Evolutionary conservation across 2,797 vertebrate genomes (phyloP).

Genomic region (Rhadinocentrus ornatus): DNA sequence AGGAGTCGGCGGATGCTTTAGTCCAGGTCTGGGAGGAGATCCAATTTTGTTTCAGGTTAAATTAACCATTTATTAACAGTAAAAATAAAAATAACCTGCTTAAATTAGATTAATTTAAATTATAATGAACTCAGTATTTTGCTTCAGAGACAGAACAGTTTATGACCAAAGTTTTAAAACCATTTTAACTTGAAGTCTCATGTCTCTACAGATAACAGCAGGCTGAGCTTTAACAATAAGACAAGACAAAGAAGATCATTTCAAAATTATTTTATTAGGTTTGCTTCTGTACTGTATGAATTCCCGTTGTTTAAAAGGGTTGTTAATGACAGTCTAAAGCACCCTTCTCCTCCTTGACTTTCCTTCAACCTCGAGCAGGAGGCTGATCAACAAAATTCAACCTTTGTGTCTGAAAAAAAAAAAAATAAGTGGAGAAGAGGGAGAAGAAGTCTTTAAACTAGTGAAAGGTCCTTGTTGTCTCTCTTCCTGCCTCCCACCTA

Average conservation of each 20-base stretch:
- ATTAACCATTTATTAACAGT: too few species aligned
- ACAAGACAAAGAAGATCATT: constrained; percentile 45
- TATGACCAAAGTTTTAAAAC: too few species aligned
- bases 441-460: constrained; percentile 31
- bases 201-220: too few species aligned
- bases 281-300: constrained; percentile 29
- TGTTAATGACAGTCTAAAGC: constrained; percentile 5
- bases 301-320: constrained; percentile 4
- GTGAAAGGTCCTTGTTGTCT: constrained; percentile 29
- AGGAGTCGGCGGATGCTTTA: too few species aligned
- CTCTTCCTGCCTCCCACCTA: constrained; percentile 7
- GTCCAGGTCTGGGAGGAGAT: too few species aligned
- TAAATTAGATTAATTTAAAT: too few species aligned
- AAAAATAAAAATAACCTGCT: too few species aligned
- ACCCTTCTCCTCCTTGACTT: constrained; percentile 16
- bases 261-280: constrained; percentile 76
- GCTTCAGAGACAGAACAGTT: too few species aligned
- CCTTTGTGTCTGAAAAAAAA: constrained; percentile 7
- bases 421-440: constrained; percentile 15
- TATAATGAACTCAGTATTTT: too few species aligned
- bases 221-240: background rate
- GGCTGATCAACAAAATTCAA: background rate
- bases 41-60: too few species aligned
- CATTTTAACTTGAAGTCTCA: too few species aligned
- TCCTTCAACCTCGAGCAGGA: constrained; percentile 28